A percentile compares a stretch with the other conserved stretches of the same genome.
phyloP scores from a whole-genome alignment of 2,113 vertebrate species.

The Podarcis raffonei region DNA sequence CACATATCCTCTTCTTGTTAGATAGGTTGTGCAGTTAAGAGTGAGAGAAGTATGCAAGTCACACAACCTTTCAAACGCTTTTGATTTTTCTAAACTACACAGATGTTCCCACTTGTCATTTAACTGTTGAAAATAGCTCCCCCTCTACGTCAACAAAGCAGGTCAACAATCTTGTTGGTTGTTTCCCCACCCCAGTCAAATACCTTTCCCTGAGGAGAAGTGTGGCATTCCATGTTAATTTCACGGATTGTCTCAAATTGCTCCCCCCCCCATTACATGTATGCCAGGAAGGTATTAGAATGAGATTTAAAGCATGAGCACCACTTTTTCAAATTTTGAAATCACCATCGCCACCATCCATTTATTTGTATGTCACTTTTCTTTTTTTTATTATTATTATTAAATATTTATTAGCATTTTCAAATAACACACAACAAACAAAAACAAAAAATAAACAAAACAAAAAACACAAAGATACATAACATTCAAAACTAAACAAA shows the following conservation, averaged over 20 bases:
- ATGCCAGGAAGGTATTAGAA: conserved; percentile 20
- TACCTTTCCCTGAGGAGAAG: conserved; percentile 39
- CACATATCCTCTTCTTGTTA: background rate
- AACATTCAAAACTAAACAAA: too few species aligned
- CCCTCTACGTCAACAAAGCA: conserved; percentile 49
- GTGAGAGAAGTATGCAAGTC: background rate
- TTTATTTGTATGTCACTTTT: background rate
- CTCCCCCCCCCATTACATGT: conserved; percentile 11
- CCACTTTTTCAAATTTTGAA: conserved; percentile 20
- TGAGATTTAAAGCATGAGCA: conserved; percentile 42
- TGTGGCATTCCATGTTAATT: conserved; percentile 50
- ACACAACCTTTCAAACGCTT: conserved; percentile 27
- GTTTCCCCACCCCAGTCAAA: background rate
- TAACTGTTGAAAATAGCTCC: conserved; percentile 50
- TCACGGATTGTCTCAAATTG: conserved; percentile 53
- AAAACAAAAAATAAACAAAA: too few species aligned
- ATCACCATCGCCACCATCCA: too few species aligned
- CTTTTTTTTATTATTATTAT: too few species aligned
- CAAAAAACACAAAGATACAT: too few species aligned
- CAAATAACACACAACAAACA: too few species aligned
- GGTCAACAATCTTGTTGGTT: conserved; percentile 47
- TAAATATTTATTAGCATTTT: too few species aligned
- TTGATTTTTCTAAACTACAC: conserved; percentile 6
- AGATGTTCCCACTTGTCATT: conserved; percentile 40
- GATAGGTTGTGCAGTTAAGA: background rate